These are phyloP conservation scores for Lacerta agilis DNA, from an alignment of 2,797 vertebrate genomes.

Conservation along the genomic window DNA sequence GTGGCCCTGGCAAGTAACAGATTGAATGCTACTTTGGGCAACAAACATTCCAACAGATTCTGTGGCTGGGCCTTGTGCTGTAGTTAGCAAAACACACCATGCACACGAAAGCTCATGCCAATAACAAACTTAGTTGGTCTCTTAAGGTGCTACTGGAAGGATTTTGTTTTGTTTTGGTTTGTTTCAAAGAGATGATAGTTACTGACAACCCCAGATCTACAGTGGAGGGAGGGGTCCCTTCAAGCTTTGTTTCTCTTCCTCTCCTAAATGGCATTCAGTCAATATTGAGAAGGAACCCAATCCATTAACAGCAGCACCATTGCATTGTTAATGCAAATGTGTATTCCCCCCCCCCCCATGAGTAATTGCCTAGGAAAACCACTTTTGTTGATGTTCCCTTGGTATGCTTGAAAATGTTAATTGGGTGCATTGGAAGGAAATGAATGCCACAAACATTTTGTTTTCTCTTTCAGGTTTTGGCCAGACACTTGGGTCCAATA, in stretches of 20 bases:
- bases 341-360: not conserved
- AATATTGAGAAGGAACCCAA: not conserved
- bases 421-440: not conserved
- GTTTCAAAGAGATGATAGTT: slow-evolving; percentile 16
- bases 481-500: not conserved
- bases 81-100: not conserved
- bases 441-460: not conserved
- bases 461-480: not conserved
- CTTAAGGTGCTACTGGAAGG: no score
- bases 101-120: no score
- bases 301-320: not conserved
- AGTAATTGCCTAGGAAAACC: slow-evolving; percentile 11
- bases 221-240: slow-evolving; percentile 1
- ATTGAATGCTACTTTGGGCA: not conserved
- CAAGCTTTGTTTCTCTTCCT: slow-evolving; percentile 18
- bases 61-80: not conserved
- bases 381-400: not conserved
- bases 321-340: not conserved
- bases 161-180: no score
- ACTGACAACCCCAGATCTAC: slow-evolving; percentile 26
- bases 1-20: not conserved
- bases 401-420: slow-evolving; percentile 2
- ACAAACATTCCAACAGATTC: not conserved
- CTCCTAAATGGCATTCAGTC: slow-evolving; percentile 17
- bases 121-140: no score